phyloP scores from a whole-genome alignment of 1,140 invertebrate species.

The Nasonia vitripennis region DNA sequence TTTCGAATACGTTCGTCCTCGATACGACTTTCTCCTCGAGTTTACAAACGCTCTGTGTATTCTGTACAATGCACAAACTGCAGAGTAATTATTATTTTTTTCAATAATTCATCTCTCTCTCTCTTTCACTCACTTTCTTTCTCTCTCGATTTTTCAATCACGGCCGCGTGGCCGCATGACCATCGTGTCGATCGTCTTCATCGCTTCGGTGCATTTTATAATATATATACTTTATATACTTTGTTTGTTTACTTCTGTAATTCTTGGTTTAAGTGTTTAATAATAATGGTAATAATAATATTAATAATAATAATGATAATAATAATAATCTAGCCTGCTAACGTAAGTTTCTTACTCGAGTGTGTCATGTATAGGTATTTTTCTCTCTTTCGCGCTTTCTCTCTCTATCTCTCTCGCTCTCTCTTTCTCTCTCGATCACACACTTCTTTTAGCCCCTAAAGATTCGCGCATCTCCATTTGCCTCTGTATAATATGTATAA shows the following conservation, averaged over 20 bases:
- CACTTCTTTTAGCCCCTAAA: background rate
- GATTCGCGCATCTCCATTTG: slow-evolving; percentile 10
- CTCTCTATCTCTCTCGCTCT: background rate
- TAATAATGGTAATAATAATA: slow-evolving; percentile 25
- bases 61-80: slow-evolving; percentile 40
- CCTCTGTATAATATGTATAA: slow-evolving; percentile 47
- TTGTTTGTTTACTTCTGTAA: slow-evolving; percentile 25
- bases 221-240: slow-evolving; percentile 1
- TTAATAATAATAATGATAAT: slow-evolving; percentile 21
- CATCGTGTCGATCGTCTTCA: background rate
- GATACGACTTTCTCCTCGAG: background rate
- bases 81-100: slow-evolving; percentile 11
- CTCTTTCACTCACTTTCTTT: background rate
- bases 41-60: background rate
- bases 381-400: slow-evolving; percentile 19
- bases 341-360: slow-evolving; percentile 35
- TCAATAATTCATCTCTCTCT: slow-evolving; percentile 37
- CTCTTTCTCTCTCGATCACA: background rate
- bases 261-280: slow-evolving; percentile 41
- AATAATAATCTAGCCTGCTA: slow-evolving; percentile 48
- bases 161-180: background rate
- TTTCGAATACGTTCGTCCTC: background rate
- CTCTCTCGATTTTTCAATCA: slow-evolving; percentile 9
- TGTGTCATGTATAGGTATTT: slow-evolving; percentile 25
- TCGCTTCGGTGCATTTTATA: slow-evolving; percentile 10